Base-by-base conservation (phyloP, 2,113 vertebrate genomes). In the Campylomormyrus numenius region DNA sequence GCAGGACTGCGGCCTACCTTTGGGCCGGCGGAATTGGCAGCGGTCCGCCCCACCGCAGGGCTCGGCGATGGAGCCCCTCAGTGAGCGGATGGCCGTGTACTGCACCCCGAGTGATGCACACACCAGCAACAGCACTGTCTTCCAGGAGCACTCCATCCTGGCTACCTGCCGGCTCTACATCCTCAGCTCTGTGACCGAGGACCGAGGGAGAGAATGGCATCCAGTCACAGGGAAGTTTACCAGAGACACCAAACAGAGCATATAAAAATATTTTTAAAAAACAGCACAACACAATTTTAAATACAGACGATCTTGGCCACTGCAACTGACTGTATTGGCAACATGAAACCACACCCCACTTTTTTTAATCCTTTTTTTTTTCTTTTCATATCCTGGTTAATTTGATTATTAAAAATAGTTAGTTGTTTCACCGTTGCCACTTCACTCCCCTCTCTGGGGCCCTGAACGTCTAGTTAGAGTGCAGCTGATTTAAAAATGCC, bases 141-240 rank as follows among this genome's bases (percentile, higher is more conserved):
- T 97, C 96, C 96, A 96, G 91, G 96, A 96, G 91, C 95, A 96
- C 95, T 96, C 96, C 96, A 97, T 97, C 91, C 91, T 93, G 31
- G 89, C 90, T 90, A 39, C 91, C 87, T 50, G 90, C 91, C 62
- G 88, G 89, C 91, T 91, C 94, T 94, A 93, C 94, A 94, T 96
- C 91, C 93, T 94, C 93, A 91, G 15, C 39, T 24, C 53, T 45
- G 56, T 8, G 35, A 62, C n/a, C 49, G 49, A 50, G 49, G 74
- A 80, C 74, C 35, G 15, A 80, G 74, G 42, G 74, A 42, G 70
- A 39, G 74, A 80, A 8, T 7, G 31, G 35, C 74, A 19, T 56
- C 49, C 42, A 10, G 45, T 46, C 46, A 87, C 46, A 52, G 49
- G 27, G 13, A 50, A 87, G n/a, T 19, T 27, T 49, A 52, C 27